Evolutionary conservation across 2,113 vertebrate species (phyloP), one percentile per base, ranked within the genome.

Genomic region (Spheniscus mendiculus): DNA sequence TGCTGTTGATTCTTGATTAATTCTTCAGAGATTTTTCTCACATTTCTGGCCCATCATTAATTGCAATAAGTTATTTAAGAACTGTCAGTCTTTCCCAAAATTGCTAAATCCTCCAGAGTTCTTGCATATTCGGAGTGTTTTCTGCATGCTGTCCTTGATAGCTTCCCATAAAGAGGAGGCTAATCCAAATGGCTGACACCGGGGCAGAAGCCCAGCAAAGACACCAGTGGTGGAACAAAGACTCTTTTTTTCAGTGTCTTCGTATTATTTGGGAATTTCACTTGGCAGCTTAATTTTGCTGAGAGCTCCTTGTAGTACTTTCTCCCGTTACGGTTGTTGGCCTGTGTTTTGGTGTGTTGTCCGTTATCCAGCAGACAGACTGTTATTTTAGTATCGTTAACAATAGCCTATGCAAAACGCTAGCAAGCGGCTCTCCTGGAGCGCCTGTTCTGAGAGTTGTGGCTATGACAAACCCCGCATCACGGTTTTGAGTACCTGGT

Each of bases 281-380:
- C 50, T 73, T 73, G 52, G 40, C 36, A 49, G 36, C 47, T 87
- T 47, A 23, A 29, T 81, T 83, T 56, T 66, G 22, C 52, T 49
- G 10, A 65, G 49, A 67, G 47, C 44, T 52, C 15, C 63, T 34
- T n/a, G 23, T 38, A 49, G 20, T 58, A 32, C 53, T 83, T 76
- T 40, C n/a, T 58, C 12, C 50, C 1, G 0, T 63, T 61, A 19
- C 0, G 2, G 59, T 22, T 42, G 20, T 50, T 71, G 30, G 36
- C 36, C 52, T 55, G n/a, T 47, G n/a, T 44, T 73, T 49, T 77
- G 55, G 6, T n/a, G 30, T 77, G n/a, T 38, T 67, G 59, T 42
- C 38, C 0, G 0, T 47, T 65, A 36, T 17, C 47, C 53, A 65
- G n/a, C 63, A 66, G 55, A 18, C 47, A 56, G 38, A 13, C 52